phyloP scores from a whole-genome alignment of 2,888 invertebrate genomes.

The Itoplectis maculator region DNA sequence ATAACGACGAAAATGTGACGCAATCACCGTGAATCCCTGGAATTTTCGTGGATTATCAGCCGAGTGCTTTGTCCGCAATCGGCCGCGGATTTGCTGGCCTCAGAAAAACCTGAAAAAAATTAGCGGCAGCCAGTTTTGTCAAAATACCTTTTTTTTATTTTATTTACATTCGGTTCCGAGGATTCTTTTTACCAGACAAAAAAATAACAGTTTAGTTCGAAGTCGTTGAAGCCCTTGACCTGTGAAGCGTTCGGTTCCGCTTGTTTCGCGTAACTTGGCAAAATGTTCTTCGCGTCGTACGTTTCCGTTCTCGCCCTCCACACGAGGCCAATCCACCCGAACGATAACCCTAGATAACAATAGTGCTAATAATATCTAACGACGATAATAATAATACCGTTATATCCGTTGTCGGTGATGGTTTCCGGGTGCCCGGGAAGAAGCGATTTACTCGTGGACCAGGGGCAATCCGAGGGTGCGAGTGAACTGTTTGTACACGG shows the following conservation, averaged over 20 bases:
- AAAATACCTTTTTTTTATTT: too few relatives aligned
- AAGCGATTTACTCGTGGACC: slow-evolving; percentile 17
- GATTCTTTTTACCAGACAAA: not conserved
- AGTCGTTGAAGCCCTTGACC: too few relatives aligned
- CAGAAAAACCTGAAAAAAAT: too few relatives aligned
- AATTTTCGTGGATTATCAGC: not conserved
- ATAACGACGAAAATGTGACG: not conserved
- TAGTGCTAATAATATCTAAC: slow-evolving; percentile 46
- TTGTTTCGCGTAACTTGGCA: not conserved
- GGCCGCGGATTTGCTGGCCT: too few relatives aligned
- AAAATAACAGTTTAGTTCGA: not conserved
- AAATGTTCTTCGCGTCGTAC: not conserved
- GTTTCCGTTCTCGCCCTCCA: not conserved
- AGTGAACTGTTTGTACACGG: not conserved
- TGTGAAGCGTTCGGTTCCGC: not conserved
- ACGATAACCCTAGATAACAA: slow-evolving; percentile 16
- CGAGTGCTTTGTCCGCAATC: too few relatives aligned
- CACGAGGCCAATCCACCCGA: not conserved
- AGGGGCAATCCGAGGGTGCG: not conserved
- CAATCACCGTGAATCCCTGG: not conserved
- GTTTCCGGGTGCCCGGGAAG: slow-evolving; percentile 24
- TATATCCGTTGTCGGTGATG: slow-evolving; percentile 8
- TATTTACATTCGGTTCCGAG: not conserved
- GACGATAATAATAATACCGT: slow-evolving; percentile 48
- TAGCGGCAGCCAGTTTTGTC: too few relatives aligned